phyloP scores from a whole-genome alignment of 2,888 invertebrate genomes.

The Tipula confusa region DNA sequence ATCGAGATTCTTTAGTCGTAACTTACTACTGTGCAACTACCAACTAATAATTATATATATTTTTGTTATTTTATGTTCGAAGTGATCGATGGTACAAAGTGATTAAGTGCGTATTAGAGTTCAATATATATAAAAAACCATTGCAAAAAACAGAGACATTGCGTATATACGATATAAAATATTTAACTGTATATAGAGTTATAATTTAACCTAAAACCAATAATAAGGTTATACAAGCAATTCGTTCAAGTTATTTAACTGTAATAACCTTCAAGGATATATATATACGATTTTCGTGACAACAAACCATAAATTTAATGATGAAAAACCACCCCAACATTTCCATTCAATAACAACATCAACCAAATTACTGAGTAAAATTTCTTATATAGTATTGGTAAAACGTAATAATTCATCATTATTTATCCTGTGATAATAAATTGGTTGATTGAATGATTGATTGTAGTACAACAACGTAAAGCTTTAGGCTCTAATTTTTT shows the following conservation, averaged over 20 bases:
- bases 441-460: constrained; percentile 1
- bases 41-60: too few species aligned
- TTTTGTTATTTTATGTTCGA: not conserved
- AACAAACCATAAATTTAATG: constrained; percentile 3
- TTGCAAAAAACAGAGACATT: not conserved
- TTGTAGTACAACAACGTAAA: not conserved
- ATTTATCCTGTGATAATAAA: not conserved
- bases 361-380: not conserved
- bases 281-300: not conserved
- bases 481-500: not conserved
- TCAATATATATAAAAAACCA: too few species aligned
- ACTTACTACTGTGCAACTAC: not conserved
- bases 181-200: not conserved
- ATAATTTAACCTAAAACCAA: not conserved
- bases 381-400: not conserved
- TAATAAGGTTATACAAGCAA: not conserved
- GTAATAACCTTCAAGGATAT: not conserved
- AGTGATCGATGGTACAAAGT: not conserved
- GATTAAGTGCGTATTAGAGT: not conserved
- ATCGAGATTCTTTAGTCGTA: not conserved
- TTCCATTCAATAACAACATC: not conserved
- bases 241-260: not conserved
- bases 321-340: not conserved
- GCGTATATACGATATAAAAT: not conserved
- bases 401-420: not conserved